A percentile compares a stretch with the other conserved stretches of the same genome.
Evolutionary conservation across 2,888 invertebrate species (phyloP).

Genomic region (Andrena marginata): DNA sequence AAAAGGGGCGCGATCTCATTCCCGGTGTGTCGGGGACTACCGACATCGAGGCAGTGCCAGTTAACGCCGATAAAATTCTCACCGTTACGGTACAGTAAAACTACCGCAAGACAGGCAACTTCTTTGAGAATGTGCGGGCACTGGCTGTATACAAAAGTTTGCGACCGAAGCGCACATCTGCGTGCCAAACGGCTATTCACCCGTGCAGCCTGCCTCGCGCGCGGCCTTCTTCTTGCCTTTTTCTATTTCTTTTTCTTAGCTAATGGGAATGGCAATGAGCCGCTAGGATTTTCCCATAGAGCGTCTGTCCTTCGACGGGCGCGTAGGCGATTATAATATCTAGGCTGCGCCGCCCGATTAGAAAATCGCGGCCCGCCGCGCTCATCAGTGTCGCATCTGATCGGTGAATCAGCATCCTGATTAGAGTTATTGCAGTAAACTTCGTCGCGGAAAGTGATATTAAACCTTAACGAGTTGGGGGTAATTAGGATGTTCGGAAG

Average conservation of each 20-base stretch:
- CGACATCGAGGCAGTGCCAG: constrained; percentile 49
- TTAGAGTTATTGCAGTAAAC: background rate
- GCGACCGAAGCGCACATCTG: constrained; percentile 50
- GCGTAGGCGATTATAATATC: background rate
- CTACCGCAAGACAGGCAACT: constrained; percentile 80
- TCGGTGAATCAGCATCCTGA: background rate
- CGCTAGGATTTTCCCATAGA: constrained; percentile 59
- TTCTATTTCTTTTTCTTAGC: constrained; percentile 28
- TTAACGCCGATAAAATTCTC: constrained; percentile 79
- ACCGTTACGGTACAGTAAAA: constrained; percentile 82
- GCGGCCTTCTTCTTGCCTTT: constrained; percentile 58
- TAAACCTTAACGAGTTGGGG: background rate
- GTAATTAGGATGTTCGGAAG: constrained; percentile 16
- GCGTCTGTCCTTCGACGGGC: constrained; percentile 14
- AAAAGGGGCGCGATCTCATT: constrained; percentile 28
- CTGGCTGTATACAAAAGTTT: constrained; percentile 49
- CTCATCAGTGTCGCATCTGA: background rate
- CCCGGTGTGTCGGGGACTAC: constrained; percentile 27
- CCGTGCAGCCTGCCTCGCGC: constrained; percentile 45
- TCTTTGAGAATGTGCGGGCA: constrained; percentile 63
- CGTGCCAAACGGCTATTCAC: constrained; percentile 66
- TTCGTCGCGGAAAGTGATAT: background rate
- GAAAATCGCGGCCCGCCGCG: background rate
- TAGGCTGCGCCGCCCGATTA: constrained; percentile 5
- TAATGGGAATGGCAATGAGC: constrained; percentile 61